phyloP scores from a whole-genome alignment of 2,797 vertebrate species.

The Adrianichthys oophorus region DNA sequence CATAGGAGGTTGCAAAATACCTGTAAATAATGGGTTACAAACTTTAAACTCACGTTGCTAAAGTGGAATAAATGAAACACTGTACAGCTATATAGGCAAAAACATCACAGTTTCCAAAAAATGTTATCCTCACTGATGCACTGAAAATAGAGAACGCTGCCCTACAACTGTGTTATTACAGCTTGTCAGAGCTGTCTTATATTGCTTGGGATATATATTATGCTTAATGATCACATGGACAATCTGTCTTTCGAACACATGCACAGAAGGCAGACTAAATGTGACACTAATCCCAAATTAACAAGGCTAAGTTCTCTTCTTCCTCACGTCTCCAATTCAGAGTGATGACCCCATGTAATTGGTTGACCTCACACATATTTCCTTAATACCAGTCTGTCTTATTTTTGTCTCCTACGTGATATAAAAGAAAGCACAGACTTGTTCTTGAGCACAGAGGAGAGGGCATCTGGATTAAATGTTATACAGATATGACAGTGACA shows the following conservation, averaged over 20 bases:
- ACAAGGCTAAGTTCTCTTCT: slow-evolving; percentile 58
- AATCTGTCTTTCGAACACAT: slow-evolving; percentile 41
- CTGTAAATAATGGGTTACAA: slow-evolving; percentile 1
- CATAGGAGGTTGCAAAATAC: slow-evolving; percentile 7
- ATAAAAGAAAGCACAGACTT: slow-evolving; percentile 11
- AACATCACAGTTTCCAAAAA: neutral
- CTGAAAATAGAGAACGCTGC: slow-evolving; percentile 58
- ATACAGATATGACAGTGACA: slow-evolving; percentile 17
- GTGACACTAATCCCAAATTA: slow-evolving; percentile 77
- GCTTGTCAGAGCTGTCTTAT: slow-evolving; percentile 27
- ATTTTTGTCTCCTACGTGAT: slow-evolving; percentile 4
- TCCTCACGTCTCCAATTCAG: slow-evolving; percentile 44
- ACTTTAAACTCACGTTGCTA: neutral
- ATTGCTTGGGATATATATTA: slow-evolving; percentile 44
- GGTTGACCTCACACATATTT: slow-evolving; percentile 49
- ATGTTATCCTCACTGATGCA: slow-evolving; percentile 45
- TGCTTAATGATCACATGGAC: slow-evolving; percentile 57
- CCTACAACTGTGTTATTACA: slow-evolving; percentile 26
- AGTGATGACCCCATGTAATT: slow-evolving; percentile 58
- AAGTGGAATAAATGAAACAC: too few species aligned
- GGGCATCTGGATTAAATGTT: slow-evolving; percentile 27
- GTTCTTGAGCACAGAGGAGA: slow-evolving; percentile 24
- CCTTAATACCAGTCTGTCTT: slow-evolving; percentile 18
- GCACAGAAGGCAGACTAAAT: slow-evolving; percentile 43
- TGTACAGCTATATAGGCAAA: neutral